Percentiles rank a stretch among this genome's conserved stretches.
Conservation (phyloP, 2,888 invertebrate species). For the Lamellibrachia columna region DNA sequence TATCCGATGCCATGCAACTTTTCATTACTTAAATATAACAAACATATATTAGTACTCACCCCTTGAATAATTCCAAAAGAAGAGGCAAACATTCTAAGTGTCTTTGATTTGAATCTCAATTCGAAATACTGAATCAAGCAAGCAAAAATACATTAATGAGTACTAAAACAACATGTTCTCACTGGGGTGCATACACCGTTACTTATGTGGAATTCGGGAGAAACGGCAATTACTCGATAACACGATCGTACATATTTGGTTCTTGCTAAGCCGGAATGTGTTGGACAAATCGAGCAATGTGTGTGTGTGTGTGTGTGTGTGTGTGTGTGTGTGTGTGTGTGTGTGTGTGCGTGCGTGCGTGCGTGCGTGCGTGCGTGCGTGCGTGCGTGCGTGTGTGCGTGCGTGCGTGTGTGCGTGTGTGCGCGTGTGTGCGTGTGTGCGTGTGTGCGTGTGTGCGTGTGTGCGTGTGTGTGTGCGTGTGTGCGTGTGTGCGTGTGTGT, state of each 20-base stretch:
- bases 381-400: not conserved
- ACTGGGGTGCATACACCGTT: no score
- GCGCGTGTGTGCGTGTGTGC: not conserved
- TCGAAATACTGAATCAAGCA: slow-evolving; percentile 25
- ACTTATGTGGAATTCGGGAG: no score
- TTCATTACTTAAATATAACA: not conserved
- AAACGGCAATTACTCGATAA: no score
- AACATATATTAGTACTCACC: not conserved
- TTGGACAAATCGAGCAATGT: not conserved
- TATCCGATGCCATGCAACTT: not conserved
- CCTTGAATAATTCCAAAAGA: not conserved
- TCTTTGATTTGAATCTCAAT: slow-evolving; percentile 25
- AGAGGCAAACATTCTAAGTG: slow-evolving; percentile 17
- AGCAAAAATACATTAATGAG: not conserved
- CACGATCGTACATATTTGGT: no score
- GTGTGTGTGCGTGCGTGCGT: not conserved
- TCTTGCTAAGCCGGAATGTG: no score
- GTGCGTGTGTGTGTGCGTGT: not conserved
- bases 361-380: not conserved
- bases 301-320: not conserved
- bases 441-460: not conserved
- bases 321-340: not conserved
- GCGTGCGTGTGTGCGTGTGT: not conserved
- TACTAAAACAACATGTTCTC: no score
- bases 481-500: not conserved